Percentiles rank a stretch among this genome's conserved stretches.
Conservation (phyloP, 2,888 invertebrate genomes). For the Rhogogaster chlorosoma region DNA sequence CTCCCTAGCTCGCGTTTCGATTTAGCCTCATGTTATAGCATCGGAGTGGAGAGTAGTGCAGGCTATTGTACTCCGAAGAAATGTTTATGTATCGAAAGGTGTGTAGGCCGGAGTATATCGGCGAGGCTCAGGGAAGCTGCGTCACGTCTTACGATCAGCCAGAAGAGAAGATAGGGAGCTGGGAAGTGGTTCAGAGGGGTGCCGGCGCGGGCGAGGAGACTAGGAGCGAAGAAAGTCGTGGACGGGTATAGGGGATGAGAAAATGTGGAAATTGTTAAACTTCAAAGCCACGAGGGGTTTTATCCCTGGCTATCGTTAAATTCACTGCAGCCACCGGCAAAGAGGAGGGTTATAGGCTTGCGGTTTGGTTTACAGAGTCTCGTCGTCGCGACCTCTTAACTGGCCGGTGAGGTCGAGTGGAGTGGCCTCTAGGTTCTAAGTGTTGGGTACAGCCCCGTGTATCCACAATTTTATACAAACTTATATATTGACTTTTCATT, state of each 20-base stretch:
- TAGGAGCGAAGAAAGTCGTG: constrained; percentile 2
- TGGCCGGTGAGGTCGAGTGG: constrained; percentile 5
- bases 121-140: constrained; percentile 23
- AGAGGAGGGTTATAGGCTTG: constrained; percentile 45
- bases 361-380: constrained; percentile 37
- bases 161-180: constrained; percentile 36
- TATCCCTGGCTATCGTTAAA: constrained; percentile 43
- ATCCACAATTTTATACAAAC: background rate
- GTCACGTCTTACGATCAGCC: constrained; percentile 46
- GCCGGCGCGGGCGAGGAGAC: constrained; percentile 4
- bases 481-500: background rate
- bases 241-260: constrained; percentile 37
- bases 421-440: background rate
- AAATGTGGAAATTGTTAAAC: constrained; percentile 46
- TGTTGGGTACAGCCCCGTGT: background rate
- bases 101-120: constrained; percentile 30
- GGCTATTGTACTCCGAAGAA: constrained; percentile 36
- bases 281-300: constrained; percentile 45
- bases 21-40: background rate
- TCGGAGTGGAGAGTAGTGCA: constrained; percentile 15
- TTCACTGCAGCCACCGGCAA: constrained; percentile 20
- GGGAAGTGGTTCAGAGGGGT: constrained; percentile 31
- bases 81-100: constrained; percentile 42
- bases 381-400: constrained; percentile 35
- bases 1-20: constrained; percentile 29